Evolutionary conservation across 2,797 vertebrate genomes (phyloP).

Genomic region (Trachurus trachurus): DNA sequence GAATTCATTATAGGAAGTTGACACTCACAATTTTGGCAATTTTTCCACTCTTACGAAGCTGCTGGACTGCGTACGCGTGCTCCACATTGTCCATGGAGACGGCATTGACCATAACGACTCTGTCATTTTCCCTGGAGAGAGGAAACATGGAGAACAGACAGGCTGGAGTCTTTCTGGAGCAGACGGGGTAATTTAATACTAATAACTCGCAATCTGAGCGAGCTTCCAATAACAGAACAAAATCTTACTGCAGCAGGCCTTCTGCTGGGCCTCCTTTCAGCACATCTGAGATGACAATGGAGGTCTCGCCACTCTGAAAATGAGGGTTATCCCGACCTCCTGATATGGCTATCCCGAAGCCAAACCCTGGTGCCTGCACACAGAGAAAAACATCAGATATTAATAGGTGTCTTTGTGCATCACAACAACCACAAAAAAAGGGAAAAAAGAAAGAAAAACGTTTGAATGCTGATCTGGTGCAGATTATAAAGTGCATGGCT

Average conservation of each 20-base stretch:
- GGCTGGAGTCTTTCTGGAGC: constrained; percentile 55
- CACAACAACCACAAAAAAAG: not conserved
- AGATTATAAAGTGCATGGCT: not conserved
- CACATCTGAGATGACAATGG: constrained; percentile 99
- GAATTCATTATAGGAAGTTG: not conserved
- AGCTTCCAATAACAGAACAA: constrained; percentile 28
- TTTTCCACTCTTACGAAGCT: constrained; percentile 99
- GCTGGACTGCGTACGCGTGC: constrained; percentile 98
- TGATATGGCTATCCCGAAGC: constrained; percentile 99
- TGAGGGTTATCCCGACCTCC: constrained; percentile 99
- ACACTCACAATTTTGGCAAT: constrained; percentile 98
- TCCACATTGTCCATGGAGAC: constrained; percentile 99
- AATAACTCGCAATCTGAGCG: constrained; percentile 42
- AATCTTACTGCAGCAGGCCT: constrained; percentile 95
- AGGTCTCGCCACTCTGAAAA: constrained; percentile 99
- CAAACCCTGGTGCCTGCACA: constrained; percentile 96
- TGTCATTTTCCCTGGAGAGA: constrained; percentile 94
- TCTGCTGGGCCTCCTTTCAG: constrained; percentile 98
- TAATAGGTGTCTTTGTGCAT: not conserved
- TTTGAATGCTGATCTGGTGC: not conserved
- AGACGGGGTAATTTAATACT: constrained; percentile 51
- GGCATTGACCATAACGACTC: constrained; percentile 98
- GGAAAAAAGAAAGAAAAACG: not conserved
- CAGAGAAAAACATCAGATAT: constrained; percentile 27
- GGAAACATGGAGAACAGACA: constrained; percentile 53